These are phyloP conservation scores for Vulpes lagopus DNA, from an alignment of 2,113 vertebrate genomes.

Conservation along the genomic window DNA sequence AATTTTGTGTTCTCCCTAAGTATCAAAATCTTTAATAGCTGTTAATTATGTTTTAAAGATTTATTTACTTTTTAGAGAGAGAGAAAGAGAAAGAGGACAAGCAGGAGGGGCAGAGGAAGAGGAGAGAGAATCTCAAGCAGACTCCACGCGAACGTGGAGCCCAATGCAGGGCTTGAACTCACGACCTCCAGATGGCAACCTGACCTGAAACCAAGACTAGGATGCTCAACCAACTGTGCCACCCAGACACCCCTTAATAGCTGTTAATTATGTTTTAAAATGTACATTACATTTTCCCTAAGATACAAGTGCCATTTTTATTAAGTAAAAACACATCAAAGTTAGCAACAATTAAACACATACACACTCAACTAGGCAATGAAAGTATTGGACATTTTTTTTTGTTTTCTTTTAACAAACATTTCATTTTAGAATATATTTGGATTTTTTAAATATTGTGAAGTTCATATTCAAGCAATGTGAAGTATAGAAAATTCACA, in stretches of 20 bases:
- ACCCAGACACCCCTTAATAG: background rate
- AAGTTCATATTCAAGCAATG: too few relatives aligned
- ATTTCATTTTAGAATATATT: background rate
- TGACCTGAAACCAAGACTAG: background rate
- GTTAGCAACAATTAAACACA: background rate
- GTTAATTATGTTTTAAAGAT: background rate
- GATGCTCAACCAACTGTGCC: background rate
- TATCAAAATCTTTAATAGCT: background rate
- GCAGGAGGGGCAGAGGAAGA: background rate
- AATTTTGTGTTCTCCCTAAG: background rate
- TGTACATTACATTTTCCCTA: background rate
- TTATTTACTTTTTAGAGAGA: background rate
- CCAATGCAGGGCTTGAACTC: background rate
- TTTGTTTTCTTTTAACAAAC: conserved; percentile 1
- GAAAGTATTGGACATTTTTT: background rate
- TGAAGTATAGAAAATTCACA: background rate
- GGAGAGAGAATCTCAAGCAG: background rate
- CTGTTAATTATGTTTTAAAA: background rate
- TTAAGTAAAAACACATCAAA: background rate
- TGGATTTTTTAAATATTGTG: background rate
- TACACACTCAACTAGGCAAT: background rate
- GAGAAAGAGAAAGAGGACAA: background rate
- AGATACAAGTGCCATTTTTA: background rate
- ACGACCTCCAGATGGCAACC: background rate
- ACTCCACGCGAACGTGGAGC: background rate